Percentiles rank a stretch among this genome's conserved stretches.
phyloP scores from a whole-genome alignment of 2,113 vertebrate species.

The Panthera tigris region DNA sequence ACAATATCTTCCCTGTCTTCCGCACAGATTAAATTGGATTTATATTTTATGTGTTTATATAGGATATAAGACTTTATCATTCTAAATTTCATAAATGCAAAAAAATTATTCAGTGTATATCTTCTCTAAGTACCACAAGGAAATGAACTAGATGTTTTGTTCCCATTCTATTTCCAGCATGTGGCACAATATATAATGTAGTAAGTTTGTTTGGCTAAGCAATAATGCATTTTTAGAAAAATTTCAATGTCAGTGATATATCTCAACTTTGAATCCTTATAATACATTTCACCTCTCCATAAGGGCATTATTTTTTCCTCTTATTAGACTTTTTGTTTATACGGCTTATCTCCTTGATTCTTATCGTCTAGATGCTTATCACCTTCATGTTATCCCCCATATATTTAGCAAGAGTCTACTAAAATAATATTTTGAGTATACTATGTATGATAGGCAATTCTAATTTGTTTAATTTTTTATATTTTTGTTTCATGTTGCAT shows the following conservation, averaged over 20 bases:
- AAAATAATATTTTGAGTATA: neutral
- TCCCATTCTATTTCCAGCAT: neutral
- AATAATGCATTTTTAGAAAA: neutral
- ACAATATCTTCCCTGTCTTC: neutral
- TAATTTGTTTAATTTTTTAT: neutral
- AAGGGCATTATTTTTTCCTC: neutral
- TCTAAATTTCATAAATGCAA: neutral
- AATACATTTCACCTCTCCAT: neutral
- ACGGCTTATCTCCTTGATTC: neutral
- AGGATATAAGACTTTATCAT: neutral
- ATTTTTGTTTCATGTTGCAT: neutral
- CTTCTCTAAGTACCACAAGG: neutral
- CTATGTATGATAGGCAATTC: neutral
- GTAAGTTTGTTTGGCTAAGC: neutral
- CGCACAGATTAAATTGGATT: neutral
- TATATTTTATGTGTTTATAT: neutral
- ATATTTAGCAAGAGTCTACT: neutral
- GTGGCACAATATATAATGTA: neutral
- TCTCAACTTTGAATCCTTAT: neutral
- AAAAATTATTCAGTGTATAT: neutral
- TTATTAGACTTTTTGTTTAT: neutral
- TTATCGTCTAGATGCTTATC: neutral
- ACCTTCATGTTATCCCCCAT: neutral
- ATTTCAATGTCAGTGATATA: neutral
- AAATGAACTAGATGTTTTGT: neutral